Evolutionary conservation across 2,113 vertebrate species (phyloP), one percentile per base, ranked within the genome.

Genomic region (Nothocercus julius): DNA sequence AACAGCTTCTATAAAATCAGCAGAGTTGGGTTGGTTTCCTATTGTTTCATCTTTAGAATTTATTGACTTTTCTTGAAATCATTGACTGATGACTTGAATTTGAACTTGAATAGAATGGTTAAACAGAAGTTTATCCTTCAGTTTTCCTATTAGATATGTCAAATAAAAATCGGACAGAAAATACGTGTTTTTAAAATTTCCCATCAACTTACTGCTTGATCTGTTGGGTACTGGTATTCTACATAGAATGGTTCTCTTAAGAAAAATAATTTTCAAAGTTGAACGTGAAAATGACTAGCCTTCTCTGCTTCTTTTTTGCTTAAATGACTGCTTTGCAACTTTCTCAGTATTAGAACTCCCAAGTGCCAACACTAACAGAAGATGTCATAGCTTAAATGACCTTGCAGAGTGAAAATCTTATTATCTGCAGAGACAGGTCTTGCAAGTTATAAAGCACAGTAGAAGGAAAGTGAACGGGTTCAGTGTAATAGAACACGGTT

Each of bases 381-480:
- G 67, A 88, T 68, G 72, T 45, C 38, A 34, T 28, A 77, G n/a
- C 42, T 90, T 77, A 91, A 93, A 87, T 88, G 87, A 80, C 42
- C 82, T 67, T 27, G 72, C 49, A 56, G 66, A 94, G 10, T 2
- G 1, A 86, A 94, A 94, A 93, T 88, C 54, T 76, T 79, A 82
- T 63, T 82, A 79, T 92, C 85, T 82, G 61, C 36, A 94, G 64
- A 82, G 80, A 80, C 62, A 90, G 77, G 34, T 90, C 85, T 95
- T 81, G 73, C 40, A 84, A 86, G 51, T 54, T 89, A 59, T 80
- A 77, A 91, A 94, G 64, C 68, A 84, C 58, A 92, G 66, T 4
- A 70, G 84, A 20, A 83, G 47, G 85, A 89, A 85, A 85, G 74
- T 59, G 82, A 93, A 83, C 0, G 1, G 58, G 18, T 54, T 95